A percentile compares a stretch with the other conserved stretches of the same genome.
phyloP scores from a whole-genome alignment of 2,888 invertebrate genomes.

The Cryptosula pallasiana region DNA sequence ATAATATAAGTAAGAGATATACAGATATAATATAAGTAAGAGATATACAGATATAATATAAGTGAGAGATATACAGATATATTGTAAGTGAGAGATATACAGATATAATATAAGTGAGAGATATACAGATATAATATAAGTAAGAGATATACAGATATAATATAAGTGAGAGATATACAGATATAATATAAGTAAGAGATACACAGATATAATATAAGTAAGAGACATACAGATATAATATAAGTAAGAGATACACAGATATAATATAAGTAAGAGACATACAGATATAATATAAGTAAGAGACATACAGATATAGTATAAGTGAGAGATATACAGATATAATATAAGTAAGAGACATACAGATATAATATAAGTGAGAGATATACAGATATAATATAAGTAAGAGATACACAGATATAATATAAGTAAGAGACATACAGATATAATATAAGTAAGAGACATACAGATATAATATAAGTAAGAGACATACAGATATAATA shows the following conservation, averaged over 20 bases:
- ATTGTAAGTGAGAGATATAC: neutral
- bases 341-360: neutral
- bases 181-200: too few species aligned
- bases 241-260: neutral
- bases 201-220: neutral
- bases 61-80: too few species aligned
- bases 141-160: neutral
- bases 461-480: neutral
- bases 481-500: slow-evolving; percentile 17
- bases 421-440: neutral
- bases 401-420: neutral
- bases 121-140: neutral
- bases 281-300: too few species aligned
- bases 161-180: too few species aligned
- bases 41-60: neutral
- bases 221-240: neutral
- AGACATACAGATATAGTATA: neutral
- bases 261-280: slow-evolving; percentile 19
- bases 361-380: neutral
- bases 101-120: neutral
- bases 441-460: neutral
- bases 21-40: neutral
- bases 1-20: neutral
- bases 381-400: too few species aligned
- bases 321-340: neutral